These are phyloP conservation scores for Epinotia brunnichana DNA, from an alignment of 2,888 invertebrate genomes.

Conservation along the genomic window DNA sequence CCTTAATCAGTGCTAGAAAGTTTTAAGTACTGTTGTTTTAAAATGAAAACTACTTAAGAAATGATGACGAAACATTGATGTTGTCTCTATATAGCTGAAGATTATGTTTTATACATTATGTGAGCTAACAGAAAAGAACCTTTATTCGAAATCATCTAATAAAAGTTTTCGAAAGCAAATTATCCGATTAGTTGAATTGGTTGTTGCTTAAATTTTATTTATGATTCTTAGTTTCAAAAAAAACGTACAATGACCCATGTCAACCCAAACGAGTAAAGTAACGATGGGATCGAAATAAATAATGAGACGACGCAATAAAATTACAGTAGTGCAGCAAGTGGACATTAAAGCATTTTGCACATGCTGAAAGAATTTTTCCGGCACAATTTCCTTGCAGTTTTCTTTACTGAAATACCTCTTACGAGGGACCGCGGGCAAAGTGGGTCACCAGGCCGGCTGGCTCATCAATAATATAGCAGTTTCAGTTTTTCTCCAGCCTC, in stretches of 20 bases:
- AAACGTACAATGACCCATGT: too few species aligned
- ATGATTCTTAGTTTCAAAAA: too few species aligned
- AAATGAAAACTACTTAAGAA: neutral
- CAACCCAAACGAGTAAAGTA: neutral
- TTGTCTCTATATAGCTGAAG: neutral
- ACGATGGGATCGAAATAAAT: neutral
- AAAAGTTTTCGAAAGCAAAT: too few species aligned
- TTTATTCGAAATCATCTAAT: too few species aligned
- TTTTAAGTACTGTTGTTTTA: slow-evolving; percentile 31
- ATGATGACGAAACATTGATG: neutral
- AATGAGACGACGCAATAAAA: neutral
- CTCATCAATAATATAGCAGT: slow-evolving; percentile 60
- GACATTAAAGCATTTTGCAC: neutral
- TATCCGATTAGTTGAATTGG: too few species aligned
- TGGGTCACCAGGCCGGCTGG: slow-evolving; percentile 60
- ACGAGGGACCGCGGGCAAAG: slow-evolving; percentile 50
- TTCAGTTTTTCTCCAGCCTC: slow-evolving; percentile 26
- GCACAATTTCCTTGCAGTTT: slow-evolving; percentile 50
- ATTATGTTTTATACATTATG: neutral
- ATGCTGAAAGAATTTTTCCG: slow-evolving; percentile 16
- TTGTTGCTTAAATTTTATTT: too few species aligned
- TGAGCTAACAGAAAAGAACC: too few species aligned
- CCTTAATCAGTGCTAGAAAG: slow-evolving; percentile 16
- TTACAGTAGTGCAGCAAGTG: neutral
- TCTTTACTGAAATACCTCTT: slow-evolving; percentile 48